Evolutionary conservation across 2,888 invertebrate genomes (phyloP).

Genomic region (Nomada ferruginata): DNA sequence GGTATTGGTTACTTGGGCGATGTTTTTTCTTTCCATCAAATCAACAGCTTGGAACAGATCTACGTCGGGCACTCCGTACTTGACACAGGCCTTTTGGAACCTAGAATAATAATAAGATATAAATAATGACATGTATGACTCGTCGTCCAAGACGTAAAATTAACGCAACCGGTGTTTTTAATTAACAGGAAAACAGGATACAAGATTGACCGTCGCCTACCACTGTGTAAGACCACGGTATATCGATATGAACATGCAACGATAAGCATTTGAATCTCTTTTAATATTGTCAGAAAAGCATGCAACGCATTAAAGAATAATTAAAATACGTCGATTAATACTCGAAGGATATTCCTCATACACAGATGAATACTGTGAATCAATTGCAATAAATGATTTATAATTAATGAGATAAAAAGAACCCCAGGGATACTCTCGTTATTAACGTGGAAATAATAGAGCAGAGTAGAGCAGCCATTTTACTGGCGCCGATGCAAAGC

Average conservation of each 20-base stretch:
- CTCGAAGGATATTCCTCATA: neutral
- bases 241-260: neutral
- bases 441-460: neutral
- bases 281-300: neutral
- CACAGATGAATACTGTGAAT: neutral
- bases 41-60: constrained; percentile 97
- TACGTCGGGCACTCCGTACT: constrained; percentile 93
- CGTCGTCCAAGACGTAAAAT: constrained; percentile 72
- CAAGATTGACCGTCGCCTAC: no score
- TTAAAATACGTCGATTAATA: neutral
- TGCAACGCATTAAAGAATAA: neutral
- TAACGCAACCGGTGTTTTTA: constrained; percentile 77
- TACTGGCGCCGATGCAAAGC: constrained; percentile 23
- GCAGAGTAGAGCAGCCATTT: constrained; percentile 37
- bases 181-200: constrained; percentile 73
- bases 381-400: neutral
- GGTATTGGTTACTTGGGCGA: constrained; percentile 93
- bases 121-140: neutral
- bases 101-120: constrained; percentile 83
- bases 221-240: no score
- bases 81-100: constrained; percentile 92
- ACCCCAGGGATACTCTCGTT: no score
- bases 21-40: constrained; percentile 95
- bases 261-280: constrained; percentile 22
- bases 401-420: neutral